phyloP scores from a whole-genome alignment of 2,797 vertebrate species.

The Amazonetta brasiliensis region DNA sequence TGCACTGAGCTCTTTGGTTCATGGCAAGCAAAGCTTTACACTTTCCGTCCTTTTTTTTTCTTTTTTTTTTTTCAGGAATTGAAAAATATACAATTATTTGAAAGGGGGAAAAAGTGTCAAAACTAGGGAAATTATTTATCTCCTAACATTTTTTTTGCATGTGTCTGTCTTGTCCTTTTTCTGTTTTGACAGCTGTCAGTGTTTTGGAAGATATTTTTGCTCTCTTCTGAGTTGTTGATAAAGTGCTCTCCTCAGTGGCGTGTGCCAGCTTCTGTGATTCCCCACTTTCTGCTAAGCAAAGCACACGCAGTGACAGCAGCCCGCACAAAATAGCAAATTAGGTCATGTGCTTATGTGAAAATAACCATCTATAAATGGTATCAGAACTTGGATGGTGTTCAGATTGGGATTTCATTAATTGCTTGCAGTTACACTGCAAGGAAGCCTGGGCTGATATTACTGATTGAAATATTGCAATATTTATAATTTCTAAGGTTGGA shows the following conservation, averaged over 20 bases:
- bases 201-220: not conserved
- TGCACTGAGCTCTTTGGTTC: not conserved
- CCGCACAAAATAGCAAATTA: not conserved
- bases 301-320: not conserved
- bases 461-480: not conserved
- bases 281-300: not conserved
- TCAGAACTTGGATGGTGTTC: not conserved
- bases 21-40: not conserved
- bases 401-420: not conserved
- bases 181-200: not conserved
- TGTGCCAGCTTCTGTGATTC: not conserved
- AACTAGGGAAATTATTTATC: not conserved
- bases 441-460: not conserved
- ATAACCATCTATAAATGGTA: not conserved
- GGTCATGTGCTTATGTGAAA: not conserved
- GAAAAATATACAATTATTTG: not conserved
- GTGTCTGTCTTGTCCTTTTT: not conserved
- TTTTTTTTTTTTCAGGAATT: not conserved
- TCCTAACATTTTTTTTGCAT: not conserved
- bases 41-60: not conserved
- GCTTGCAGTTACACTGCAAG: not conserved
- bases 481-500: fast-evolving
- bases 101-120: not conserved
- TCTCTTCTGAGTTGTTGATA: not conserved
- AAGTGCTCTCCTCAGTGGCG: not conserved